Evolutionary conservation across 2,888 invertebrate species (phyloP).

Genomic region (Tethea ocularis): DNA sequence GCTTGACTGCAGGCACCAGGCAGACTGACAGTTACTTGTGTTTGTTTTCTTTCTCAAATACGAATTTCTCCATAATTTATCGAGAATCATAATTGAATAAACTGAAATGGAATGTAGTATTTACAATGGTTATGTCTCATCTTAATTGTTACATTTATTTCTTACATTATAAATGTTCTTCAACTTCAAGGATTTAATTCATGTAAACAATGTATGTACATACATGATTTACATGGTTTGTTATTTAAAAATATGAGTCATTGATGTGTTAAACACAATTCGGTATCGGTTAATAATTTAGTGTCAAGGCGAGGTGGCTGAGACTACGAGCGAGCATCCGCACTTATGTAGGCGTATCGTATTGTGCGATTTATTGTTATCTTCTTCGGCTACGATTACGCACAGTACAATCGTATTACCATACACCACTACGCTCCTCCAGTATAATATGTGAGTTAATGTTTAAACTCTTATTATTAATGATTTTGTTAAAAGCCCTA

Average conservation of each 20-base stretch:
- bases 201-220: conserved; percentile 6
- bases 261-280: conserved; percentile 50
- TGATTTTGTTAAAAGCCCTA: neutral
- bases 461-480: neutral
- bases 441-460: neutral
- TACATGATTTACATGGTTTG: neutral
- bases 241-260: conserved; percentile 41
- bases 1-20: no score
- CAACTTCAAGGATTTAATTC: neutral
- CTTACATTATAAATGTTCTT: no score
- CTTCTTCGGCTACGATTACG: no score
- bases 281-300: conserved; percentile 58
- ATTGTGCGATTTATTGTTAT: neutral
- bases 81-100: no score
- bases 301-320: conserved; percentile 60
- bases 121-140: no score
- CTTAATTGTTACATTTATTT: no score
- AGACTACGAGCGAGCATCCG: conserved; percentile 29
- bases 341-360: conserved; percentile 17
- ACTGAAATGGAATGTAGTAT: no score
- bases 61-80: no score
- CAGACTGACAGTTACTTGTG: no score
- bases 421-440: neutral
- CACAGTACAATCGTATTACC: neutral
- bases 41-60: no score